Evolutionary conservation across 2,888 invertebrate species (phyloP), one percentile per base, ranked within the genome.

Genomic region (Tiliacea citrago): DNA sequence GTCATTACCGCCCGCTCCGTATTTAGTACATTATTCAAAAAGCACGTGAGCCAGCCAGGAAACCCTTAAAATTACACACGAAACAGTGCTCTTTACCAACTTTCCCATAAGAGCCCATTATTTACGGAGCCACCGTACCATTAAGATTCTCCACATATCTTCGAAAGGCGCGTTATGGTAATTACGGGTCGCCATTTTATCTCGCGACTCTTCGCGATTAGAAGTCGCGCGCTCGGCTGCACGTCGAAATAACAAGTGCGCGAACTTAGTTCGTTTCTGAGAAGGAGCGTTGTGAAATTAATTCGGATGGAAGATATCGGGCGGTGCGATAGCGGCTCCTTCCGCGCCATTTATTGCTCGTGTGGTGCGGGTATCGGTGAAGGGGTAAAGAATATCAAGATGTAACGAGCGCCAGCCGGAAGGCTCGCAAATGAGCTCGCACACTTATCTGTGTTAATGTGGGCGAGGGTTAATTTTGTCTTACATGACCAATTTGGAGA

Each of bases 271-370:
- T 95, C 95, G 95, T 94, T 96, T 94, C 95, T 92, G 91, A 89
- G 92, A 89, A 92, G 90, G 88, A 88, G 82, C 94, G 94, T 93
- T 94, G 91, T 92, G 92, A 96, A 96, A 96, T 96, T 96, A 96
- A 96, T 96, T 96, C 96, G 96, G 95, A 96, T 96, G 96, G 96
- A 96, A 96, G 96, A 96, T 96, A 96, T 96, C 95, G 95, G 95
- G 94, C 89, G 90, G 92, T 86, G 93, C 92, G 96, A 96, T 96
- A 96, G 95, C 95, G 94, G 91, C 92, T 94, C 94, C 94, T 96
- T 96, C 96, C 96, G 92, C 96, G 95, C 96, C 96, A 96, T 96
- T 96, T 96, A 96, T 96, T 95, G 96, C 95, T 96, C 95, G 95
- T 95, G 96, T 95, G 95, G 96, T 94, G 91, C 91, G 91, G 92